phyloP scores from a whole-genome alignment of 2,113 vertebrate species.

The Ceyx cyanopectus region DNA sequence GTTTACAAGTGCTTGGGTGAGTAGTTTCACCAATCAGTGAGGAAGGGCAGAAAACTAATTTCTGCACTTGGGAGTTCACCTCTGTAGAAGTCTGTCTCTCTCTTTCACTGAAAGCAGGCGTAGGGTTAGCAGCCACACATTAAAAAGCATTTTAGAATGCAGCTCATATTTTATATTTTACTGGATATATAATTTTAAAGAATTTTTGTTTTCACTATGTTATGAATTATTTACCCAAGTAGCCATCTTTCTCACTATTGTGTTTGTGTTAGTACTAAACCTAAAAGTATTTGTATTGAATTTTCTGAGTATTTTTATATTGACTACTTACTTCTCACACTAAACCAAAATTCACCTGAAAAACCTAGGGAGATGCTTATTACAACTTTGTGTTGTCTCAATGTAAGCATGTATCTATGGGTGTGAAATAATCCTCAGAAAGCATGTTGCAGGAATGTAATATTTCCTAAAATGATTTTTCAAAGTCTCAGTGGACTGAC shows the following conservation, averaged over 20 bases:
- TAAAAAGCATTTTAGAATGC: neutral
- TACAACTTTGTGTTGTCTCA: neutral
- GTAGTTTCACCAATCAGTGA: neutral
- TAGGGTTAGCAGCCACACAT: accelerated
- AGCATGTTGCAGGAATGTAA: neutral
- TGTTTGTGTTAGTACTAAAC: neutral
- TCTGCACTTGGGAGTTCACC: neutral
- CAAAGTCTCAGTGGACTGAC: neutral
- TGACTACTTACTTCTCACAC: neutral
- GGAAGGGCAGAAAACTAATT: neutral
- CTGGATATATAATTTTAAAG: neutral
- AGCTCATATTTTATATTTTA: neutral
- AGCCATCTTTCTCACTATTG: neutral
- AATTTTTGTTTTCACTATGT: neutral
- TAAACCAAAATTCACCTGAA: neutral
- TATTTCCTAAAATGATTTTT: neutral
- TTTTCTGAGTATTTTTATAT: neutral
- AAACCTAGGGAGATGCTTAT: neutral
- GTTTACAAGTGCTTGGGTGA: neutral
- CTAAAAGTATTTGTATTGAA: neutral
- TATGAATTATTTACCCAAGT: neutral
- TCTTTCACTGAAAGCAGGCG: neutral
- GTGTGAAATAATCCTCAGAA: neutral
- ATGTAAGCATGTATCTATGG: neutral
- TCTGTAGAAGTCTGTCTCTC: neutral